phyloP scores from a whole-genome alignment of 1,140 invertebrate species.

The Nylanderia fulva region DNA sequence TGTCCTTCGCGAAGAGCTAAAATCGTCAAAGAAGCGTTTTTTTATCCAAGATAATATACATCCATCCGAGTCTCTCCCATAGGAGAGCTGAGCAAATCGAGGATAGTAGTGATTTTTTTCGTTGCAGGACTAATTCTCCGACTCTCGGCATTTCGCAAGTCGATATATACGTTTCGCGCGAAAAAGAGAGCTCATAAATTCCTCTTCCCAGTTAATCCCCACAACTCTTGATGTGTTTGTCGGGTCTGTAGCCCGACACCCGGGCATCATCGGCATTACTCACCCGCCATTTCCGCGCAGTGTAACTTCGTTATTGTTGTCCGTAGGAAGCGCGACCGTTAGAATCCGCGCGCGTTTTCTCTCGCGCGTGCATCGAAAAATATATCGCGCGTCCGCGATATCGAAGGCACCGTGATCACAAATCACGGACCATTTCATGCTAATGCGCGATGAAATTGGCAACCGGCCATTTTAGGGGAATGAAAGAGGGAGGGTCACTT shows the following conservation, averaged over 20 bases:
- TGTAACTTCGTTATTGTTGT: conserved; percentile 71
- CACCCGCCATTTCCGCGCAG: conserved; percentile 1
- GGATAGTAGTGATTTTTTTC: conserved; percentile 25
- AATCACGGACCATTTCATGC: conserved; percentile 82
- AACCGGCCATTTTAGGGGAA: conserved; percentile 76
- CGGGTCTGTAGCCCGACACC: conserved; percentile 51
- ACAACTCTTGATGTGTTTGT: conserved; percentile 73
- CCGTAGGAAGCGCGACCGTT: conserved; percentile 1
- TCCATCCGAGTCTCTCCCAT: not conserved
- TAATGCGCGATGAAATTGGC: conserved; percentile 83
- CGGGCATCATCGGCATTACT: conserved; percentile 51
- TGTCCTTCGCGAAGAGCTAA: not conserved
- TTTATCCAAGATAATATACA: not conserved
- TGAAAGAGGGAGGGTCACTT: too few relatives aligned
- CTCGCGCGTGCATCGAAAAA: conserved; percentile 53
- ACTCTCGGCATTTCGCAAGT: conserved; percentile 58
- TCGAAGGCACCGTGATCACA: conserved; percentile 69
- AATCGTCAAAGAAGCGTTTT: conserved; percentile 28
- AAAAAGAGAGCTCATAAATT: conserved; percentile 77
- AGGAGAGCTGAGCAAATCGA: conserved; percentile 12
- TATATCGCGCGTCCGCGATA: conserved; percentile 50
- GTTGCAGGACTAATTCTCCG: not conserved
- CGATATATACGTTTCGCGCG: conserved; percentile 69
- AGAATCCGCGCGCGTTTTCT: conserved; percentile 48
- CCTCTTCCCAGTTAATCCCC: conserved; percentile 72